A percentile compares a stretch with the other conserved stretches of the same genome.
Evolutionary conservation across 1,140 invertebrate genomes (phyloP).

Genomic region (Gryon sp.): DNA sequence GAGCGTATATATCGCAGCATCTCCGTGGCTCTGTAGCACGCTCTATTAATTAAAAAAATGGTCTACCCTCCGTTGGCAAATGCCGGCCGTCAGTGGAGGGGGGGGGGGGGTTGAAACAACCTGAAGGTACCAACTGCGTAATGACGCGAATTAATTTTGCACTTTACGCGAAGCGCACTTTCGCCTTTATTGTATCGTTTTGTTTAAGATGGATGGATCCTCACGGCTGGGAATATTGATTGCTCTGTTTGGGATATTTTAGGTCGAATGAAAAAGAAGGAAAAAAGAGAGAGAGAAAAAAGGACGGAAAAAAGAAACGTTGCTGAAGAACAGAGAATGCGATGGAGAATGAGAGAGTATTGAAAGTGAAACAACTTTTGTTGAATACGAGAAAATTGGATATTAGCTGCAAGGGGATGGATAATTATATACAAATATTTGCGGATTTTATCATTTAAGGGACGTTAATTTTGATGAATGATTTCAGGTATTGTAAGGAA

Average conservation of each 20-base stretch:
- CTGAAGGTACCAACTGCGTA: slow-evolving; percentile 56
- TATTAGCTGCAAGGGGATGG: too few relatives aligned
- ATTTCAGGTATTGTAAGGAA: too few relatives aligned
- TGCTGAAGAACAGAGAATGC: not conserved
- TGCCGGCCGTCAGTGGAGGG: slow-evolving; percentile 26
- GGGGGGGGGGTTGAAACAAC: slow-evolving; percentile 6
- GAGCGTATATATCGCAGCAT: slow-evolving; percentile 56
- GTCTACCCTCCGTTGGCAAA: slow-evolving; percentile 41
- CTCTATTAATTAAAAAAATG: slow-evolving; percentile 67
- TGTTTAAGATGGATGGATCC: slow-evolving; percentile 33
- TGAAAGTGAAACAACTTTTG: too few relatives aligned
- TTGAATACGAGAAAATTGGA: too few relatives aligned
- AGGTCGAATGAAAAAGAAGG: slow-evolving; percentile 39
- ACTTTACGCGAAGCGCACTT: slow-evolving; percentile 39
- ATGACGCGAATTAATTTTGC: slow-evolving; percentile 65
- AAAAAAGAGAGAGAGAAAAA: not conserved
- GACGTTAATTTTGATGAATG: too few relatives aligned
- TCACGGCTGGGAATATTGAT: slow-evolving; percentile 25
- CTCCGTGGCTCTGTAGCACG: slow-evolving; percentile 56
- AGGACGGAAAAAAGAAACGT: not conserved
- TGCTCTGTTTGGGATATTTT: slow-evolving; percentile 37
- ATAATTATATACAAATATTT: too few relatives aligned
- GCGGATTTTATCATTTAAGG: too few relatives aligned
- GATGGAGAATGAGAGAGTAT: not conserved
- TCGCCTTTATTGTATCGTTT: slow-evolving; percentile 17